Conservation (phyloP, 2,797 vertebrate species). For the Pyrocephalus nanus region DNA sequence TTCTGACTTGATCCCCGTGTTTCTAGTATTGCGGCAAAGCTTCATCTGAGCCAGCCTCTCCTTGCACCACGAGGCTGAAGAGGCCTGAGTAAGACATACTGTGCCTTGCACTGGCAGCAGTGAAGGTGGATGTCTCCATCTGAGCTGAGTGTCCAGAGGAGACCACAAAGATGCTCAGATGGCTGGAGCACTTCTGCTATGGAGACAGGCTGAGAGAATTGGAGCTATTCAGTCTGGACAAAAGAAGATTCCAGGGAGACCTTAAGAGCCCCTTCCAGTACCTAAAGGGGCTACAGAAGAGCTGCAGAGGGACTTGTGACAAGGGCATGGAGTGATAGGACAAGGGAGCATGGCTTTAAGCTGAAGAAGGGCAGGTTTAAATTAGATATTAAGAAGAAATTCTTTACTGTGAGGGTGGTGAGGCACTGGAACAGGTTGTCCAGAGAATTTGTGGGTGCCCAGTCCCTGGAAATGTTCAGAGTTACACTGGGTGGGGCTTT, state of each 20-base stretch:
- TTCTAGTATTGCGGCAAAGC: neutral
- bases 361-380: neutral
- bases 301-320: neutral
- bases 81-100: neutral
- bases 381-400: neutral
- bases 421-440: neutral
- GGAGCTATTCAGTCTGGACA: neutral
- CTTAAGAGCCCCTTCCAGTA: neutral
- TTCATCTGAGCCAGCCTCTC: neutral
- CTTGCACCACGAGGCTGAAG: neutral
- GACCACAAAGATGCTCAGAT: neutral
- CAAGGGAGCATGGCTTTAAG: neutral
- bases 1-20: neutral
- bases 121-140: neutral
- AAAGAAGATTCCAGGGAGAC: neutral
- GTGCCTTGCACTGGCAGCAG: neutral
- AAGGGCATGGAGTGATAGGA: too few species aligned
- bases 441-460: neutral
- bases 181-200: neutral
- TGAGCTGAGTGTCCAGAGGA: neutral
- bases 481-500: neutral
- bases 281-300: neutral
- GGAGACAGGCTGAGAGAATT: neutral
- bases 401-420: neutral
- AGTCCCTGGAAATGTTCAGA: neutral